These are phyloP conservation scores for Epinotia nisella DNA, from an alignment of 2,888 invertebrate genomes.

Conservation along the genomic window DNA sequence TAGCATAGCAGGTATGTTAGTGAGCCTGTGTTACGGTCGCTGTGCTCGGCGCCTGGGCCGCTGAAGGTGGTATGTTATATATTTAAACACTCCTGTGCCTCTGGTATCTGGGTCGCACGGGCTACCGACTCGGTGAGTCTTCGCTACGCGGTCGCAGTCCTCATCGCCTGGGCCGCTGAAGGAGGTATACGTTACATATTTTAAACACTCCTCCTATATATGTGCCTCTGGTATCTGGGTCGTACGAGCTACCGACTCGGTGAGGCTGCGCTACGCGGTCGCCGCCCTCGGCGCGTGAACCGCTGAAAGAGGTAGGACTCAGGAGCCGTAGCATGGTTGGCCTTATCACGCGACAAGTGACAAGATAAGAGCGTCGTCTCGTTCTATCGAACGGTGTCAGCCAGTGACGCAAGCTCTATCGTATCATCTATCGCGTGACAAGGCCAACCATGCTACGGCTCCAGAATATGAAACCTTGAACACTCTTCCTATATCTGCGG, in stretches of 20 bases:
- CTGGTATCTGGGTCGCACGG: not conserved
- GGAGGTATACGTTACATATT: no score
- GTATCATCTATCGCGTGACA: no score
- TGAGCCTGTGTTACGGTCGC: no score
- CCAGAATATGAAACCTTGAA: constrained; percentile 66
- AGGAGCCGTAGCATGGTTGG: no score
- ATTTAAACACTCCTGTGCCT: not conserved
- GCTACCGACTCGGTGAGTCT: not conserved
- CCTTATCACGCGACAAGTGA: no score
- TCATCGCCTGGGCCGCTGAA: constrained; percentile 75
- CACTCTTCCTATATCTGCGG: constrained; percentile 48
- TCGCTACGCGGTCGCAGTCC: no score
- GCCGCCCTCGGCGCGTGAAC: constrained; percentile 76
- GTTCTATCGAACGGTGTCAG: no score
- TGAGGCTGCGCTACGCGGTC: constrained; percentile 67
- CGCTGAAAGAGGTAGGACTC: constrained; percentile 68
- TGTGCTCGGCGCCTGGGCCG: constrained; percentile 73
- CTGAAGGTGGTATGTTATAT: constrained; percentile 78
- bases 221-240: not conserved
- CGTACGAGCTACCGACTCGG: constrained; percentile 55
- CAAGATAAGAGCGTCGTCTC: no score
- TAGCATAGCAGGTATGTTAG: no score
- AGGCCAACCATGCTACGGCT: no score
- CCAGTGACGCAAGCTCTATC: no score
- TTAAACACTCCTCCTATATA: not conserved